phyloP scores from a whole-genome alignment of 2,888 invertebrate genomes.

The Molanna angustata region DNA sequence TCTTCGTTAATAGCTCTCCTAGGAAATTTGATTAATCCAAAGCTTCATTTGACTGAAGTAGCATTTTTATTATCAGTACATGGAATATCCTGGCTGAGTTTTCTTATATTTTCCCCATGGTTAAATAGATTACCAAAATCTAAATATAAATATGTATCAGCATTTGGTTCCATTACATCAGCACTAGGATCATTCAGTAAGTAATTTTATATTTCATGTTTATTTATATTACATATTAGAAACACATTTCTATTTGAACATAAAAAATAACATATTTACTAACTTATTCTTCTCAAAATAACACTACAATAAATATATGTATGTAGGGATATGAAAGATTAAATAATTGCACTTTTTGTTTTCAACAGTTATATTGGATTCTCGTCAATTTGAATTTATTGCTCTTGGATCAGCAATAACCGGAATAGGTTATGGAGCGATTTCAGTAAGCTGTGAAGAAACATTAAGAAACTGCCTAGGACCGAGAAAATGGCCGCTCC shows the following conservation, averaged over 20 bases:
- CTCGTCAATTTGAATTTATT: conserved; percentile 28
- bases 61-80: conserved; percentile 49
- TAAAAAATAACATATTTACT: too few relatives aligned
- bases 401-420: conserved; percentile 32
- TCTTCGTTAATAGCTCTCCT: conserved; percentile 45
- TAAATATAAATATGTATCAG: conserved; percentile 42
- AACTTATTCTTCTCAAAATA: too few relatives aligned
- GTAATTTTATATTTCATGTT: background rate
- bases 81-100: conserved; percentile 52
- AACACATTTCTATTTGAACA: too few relatives aligned
- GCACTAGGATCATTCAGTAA: conserved; percentile 26
- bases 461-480: conserved; percentile 33
- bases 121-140: conserved; percentile 47
- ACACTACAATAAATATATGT: too few relatives aligned
- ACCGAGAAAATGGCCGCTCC: conserved; percentile 32
- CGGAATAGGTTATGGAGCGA: conserved; percentile 35
- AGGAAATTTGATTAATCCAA: conserved; percentile 44
- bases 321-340: too few relatives aligned
- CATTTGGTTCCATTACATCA: conserved; percentile 21
- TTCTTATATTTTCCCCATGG: conserved; percentile 49
- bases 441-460: conserved; percentile 32
- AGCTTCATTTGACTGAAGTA: conserved; percentile 44
- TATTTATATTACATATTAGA: background rate
- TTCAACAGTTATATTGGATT: conserved; percentile 33
- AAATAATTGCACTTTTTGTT: conserved; percentile 15